Evolutionary conservation across 2,113 vertebrate species (phyloP), one percentile per base, ranked within the genome.

Genomic region (Coracopsis vasa): DNA sequence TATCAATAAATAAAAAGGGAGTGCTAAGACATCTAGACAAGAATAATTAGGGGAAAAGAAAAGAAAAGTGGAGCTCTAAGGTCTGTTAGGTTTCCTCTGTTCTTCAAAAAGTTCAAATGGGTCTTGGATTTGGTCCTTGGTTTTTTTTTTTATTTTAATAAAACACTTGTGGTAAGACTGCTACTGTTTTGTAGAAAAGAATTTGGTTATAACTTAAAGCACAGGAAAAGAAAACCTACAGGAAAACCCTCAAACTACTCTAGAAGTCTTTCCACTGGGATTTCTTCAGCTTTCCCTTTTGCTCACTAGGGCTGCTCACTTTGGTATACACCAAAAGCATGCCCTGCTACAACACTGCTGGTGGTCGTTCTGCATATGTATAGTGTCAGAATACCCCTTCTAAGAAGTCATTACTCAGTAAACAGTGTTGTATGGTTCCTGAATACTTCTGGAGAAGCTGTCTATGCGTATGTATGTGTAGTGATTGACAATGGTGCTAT

Each of bases 161-260:
- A 74, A 96, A 61, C 29, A 48, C 8, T 61, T 97, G 91, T 95
- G 80, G 92, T 78, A 64, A 93, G 61, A 37, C 70, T 72, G 39
- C 39, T 87, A 28, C 70, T 97, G 86, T 97, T 97, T 96, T 95
- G 33, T 83, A 90, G 73, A 83, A 95, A 62, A 86, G 56, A 17
- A 50, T 94, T 84, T 91, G 75, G 50, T 84, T 86, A 67, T 71
- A 71, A 95, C 67, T 87, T 92, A 92, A 97, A 97, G 92, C 64
- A 94, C 70, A 93, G 92, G 96, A 51, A 62, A 39, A 27, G 54
- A 19, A 25, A 47, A 6, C 45, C 79, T 53, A 80, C 75, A 96
- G 94, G 95, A 96, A 97, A 97, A 83, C 89, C 28, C 74, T 88
- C 94, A 92, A 93, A 80, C 88, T 35, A 67, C 39, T 53, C 71